A percentile compares a stretch with the other conserved stretches of the same genome.
phyloP scores from a whole-genome alignment of 2,888 invertebrate species.

The Eulithis testata region DNA sequence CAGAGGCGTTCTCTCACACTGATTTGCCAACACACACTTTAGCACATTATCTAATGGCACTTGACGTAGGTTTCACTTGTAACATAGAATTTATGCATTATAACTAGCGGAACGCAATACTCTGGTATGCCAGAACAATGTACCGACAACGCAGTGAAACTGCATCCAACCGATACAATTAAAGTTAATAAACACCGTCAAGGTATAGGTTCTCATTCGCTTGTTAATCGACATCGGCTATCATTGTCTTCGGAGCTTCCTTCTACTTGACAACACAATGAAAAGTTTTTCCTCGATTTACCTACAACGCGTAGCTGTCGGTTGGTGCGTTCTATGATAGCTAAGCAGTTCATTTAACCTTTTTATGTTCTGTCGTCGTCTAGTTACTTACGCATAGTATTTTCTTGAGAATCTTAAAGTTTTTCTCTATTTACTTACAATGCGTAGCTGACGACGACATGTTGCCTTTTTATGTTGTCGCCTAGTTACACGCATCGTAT shows the following conservation, averaged over 20 bases:
- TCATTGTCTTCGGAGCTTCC: slow-evolving; percentile 78
- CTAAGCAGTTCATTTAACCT: slow-evolving; percentile 55
- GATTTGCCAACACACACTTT: slow-evolving; percentile 57
- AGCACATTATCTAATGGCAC: slow-evolving; percentile 57
- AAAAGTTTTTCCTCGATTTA: slow-evolving; percentile 68
- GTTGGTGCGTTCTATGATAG: slow-evolving; percentile 55
- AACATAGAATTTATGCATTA: slow-evolving; percentile 74
- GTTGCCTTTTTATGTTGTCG: no score
- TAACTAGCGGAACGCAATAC: slow-evolving; percentile 65
- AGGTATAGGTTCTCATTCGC: slow-evolving; percentile 75
- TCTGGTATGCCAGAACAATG: slow-evolving; percentile 72
- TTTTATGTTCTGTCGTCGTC: slow-evolving; percentile 43
- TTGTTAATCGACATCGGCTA: slow-evolving; percentile 66
- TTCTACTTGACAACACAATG: slow-evolving; percentile 69
- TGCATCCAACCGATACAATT: slow-evolving; percentile 78
- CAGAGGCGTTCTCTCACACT: slow-evolving; percentile 65
- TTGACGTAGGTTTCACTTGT: slow-evolving; percentile 71
- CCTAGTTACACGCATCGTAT: no score
- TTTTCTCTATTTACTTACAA: no score
- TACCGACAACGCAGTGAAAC: slow-evolving; percentile 70
- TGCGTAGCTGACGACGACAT: no score
- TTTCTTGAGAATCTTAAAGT: slow-evolving; percentile 47
- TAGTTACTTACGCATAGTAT: slow-evolving; percentile 52
- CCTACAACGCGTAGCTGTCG: slow-evolving; percentile 67
- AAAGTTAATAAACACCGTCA: slow-evolving; percentile 72